Base-by-base conservation (phyloP, 2,113 vertebrate genomes). In the Speoplatyrhinus poulsoni region DNA sequence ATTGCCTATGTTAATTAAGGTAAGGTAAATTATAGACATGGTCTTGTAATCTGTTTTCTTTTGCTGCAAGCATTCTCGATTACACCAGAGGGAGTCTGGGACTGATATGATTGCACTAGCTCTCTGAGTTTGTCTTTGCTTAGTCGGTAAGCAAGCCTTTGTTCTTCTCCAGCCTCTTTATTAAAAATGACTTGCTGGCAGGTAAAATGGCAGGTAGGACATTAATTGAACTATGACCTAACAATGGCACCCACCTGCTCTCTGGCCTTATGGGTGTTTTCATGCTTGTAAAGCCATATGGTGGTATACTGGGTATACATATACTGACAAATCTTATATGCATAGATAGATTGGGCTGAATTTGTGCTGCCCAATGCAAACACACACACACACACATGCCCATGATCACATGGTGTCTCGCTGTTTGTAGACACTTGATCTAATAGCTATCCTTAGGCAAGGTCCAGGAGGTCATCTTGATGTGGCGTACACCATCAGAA, bases 401-500 rank as follows among this genome's bases (percentile, higher is more conserved):
- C 63, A 54, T 52, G 80, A 80, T 83, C 86, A 85, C 86, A 83
- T 75, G 77, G 78, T 1, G 53, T 64, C 46, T 12, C 32, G 6
- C 36, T 70, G 70, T 65, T 66, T 16, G 62, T 65, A 75, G 60
- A 48, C 41, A 15, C 6, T 49, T 12, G 33, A 60, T 67, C 47
- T 88, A 85, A 90, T 84, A 36, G 53, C 73, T 70, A 12, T 83
- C 87, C 87, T 78, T 76, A 1, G 88, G 90, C 85, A n/a, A 67
- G 80, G 73, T 76, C 78, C 82, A 69, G 67, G 84, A 71, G 85
- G 83, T 84, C 82, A 77, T 79, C 77, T 69, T 67, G 80, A 76
- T 79, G 62, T 69, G 74, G 84, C 67, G n/a, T 52, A 41, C 52
- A 57, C 69, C 64, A 54, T 80, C 71, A 75, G 70, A 80, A 72